Conservation (phyloP, 2,113 vertebrate species). For the Mastomys natalensis region DNA sequence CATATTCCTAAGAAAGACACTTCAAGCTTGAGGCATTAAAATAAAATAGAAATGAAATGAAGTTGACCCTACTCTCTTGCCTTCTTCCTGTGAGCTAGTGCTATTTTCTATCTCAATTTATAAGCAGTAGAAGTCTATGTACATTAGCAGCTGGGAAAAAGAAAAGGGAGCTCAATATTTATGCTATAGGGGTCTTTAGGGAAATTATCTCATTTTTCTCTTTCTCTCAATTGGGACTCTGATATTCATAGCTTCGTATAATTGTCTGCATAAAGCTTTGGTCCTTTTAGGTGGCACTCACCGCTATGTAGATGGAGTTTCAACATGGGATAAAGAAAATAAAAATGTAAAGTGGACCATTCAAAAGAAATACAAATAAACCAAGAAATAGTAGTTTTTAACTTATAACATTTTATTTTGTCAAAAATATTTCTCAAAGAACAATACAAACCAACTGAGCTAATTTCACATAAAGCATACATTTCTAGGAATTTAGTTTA, state of each 20-base stretch:
- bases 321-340: neutral
- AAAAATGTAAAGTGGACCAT: neutral
- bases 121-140: neutral
- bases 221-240: neutral
- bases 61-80: neutral
- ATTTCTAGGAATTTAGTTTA: constrained; percentile 17
- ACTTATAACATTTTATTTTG: neutral
- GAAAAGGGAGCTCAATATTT: neutral
- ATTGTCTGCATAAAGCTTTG: neutral
- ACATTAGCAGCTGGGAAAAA: neutral
- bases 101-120: neutral
- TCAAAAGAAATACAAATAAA: neutral
- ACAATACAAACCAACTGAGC: neutral
- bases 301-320: neutral
- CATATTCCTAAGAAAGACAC: neutral
- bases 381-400: neutral
- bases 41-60: constrained; percentile 3
- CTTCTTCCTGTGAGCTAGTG: neutral
- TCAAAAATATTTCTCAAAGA: neutral
- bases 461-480: neutral
- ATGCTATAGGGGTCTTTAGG: neutral
- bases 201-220: neutral
- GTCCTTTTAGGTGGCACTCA: neutral
- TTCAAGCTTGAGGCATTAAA: neutral
- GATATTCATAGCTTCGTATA: neutral